phyloP scores from a whole-genome alignment of 1,140 invertebrate genomes.

The Aphis gossypii region DNA sequence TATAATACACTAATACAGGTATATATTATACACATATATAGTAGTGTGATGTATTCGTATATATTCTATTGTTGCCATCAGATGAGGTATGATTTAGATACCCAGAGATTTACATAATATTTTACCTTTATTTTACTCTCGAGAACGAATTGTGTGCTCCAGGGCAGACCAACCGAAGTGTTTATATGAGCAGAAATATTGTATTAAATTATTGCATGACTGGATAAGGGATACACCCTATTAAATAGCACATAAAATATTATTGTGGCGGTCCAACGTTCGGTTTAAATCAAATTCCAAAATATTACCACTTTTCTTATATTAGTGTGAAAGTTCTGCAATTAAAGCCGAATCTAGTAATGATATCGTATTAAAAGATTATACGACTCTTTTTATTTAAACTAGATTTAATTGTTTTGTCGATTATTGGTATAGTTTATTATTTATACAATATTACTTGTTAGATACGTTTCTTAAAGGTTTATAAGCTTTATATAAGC shows the following conservation, averaged over 20 bases:
- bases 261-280: neutral
- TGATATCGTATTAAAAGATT: neutral
- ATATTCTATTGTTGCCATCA: neutral
- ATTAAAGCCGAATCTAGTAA: neutral
- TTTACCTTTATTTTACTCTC: constrained; percentile 8
- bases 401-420: neutral
- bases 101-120: constrained; percentile 27
- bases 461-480: no score
- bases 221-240: neutral
- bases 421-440: neutral
- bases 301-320: neutral
- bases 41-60: neutral
- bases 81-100: neutral
- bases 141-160: neutral
- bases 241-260: constrained; percentile 17
- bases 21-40: neutral
- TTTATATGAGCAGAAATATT: constrained; percentile 27
- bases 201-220: neutral
- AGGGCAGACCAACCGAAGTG: neutral
- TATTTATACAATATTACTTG: neutral
- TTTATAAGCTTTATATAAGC: neutral
- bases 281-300: neutral
- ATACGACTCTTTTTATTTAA: neutral
- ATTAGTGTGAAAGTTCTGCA: neutral
- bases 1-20: neutral